These are phyloP conservation scores for Danio kyathit DNA, from an alignment of 2,797 vertebrate species.

Conservation along the genomic window DNA sequence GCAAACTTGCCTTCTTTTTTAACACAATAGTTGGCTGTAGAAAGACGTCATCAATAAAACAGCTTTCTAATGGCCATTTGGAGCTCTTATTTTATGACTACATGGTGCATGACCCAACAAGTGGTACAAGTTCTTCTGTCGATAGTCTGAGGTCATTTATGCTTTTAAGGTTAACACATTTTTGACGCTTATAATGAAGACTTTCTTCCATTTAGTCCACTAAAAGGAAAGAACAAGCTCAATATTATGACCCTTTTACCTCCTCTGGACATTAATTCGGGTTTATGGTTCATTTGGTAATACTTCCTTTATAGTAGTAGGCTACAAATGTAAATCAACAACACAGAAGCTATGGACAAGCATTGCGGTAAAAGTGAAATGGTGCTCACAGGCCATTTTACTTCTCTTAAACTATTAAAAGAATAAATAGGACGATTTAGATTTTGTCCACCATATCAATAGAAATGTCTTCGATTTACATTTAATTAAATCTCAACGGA, in stretches of 20 bases:
- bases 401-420: background rate
- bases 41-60: slow-evolving; percentile 55
- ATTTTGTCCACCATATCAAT: background rate
- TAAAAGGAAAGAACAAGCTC: slow-evolving; percentile 58
- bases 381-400: slow-evolving; percentile 10
- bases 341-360: slow-evolving; percentile 54
- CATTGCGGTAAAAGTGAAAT: slow-evolving; percentile 42
- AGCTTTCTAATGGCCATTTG: slow-evolving; percentile 55
- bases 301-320: slow-evolving; percentile 59
- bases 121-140: slow-evolving; percentile 63
- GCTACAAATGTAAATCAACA: slow-evolving; percentile 64
- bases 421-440: no score
- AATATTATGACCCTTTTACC: slow-evolving; percentile 59
- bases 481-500: background rate
- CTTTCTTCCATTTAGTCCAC: slow-evolving; percentile 64
- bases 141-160: slow-evolving; percentile 69
- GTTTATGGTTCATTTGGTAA: slow-evolving; percentile 54
- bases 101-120: slow-evolving; percentile 54
- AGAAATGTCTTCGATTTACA: no score
- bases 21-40: slow-evolving; percentile 48
- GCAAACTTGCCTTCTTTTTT: slow-evolving; percentile 61
- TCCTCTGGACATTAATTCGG: slow-evolving; percentile 39
- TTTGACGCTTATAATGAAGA: slow-evolving; percentile 67
- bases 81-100: slow-evolving; percentile 65
- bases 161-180: slow-evolving; percentile 60